Evolutionary conservation across 2,113 vertebrate species (phyloP).

Genomic region (Desmodus rotundus): DNA sequence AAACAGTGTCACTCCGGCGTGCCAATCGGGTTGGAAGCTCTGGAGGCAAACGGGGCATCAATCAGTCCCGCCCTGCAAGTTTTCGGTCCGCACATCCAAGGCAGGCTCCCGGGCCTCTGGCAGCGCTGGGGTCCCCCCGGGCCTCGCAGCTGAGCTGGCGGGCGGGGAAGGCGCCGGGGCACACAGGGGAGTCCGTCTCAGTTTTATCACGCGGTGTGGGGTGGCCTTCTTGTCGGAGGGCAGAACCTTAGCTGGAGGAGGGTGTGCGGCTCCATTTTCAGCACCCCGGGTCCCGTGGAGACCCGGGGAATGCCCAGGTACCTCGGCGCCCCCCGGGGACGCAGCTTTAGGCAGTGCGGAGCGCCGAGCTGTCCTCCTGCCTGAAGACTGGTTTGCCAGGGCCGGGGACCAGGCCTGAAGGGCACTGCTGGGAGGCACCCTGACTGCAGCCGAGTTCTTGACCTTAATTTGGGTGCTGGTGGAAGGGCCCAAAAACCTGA

Average conservation of each 20-base stretch:
- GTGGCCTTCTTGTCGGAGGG: slow-evolving; percentile 12
- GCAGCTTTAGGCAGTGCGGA: neutral
- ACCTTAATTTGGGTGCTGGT: slow-evolving; percentile 81
- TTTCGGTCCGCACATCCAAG: slow-evolving; percentile 3
- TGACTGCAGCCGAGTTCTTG: slow-evolving; percentile 77
- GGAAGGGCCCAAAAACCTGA: slow-evolving; percentile 80
- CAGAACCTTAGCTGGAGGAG: neutral
- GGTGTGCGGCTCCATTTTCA: neutral
- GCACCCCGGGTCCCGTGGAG: neutral
- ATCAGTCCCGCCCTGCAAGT: neutral
- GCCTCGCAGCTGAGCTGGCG: neutral
- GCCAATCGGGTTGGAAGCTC: neutral
- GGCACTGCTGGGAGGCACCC: neutral
- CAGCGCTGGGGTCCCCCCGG: neutral
- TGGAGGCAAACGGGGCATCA: neutral
- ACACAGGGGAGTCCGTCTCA: slow-evolving; percentile 74
- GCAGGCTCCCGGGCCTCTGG: neutral
- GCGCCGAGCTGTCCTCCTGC: neutral
- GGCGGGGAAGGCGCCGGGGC: neutral
- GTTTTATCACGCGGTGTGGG: slow-evolving; percentile 66
- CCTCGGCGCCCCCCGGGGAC: rapidly evolving
- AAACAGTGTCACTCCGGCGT: neutral
- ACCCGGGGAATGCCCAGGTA: neutral
- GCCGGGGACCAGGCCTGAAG: neutral
- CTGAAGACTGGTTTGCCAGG: neutral